phyloP scores from a whole-genome alignment of 2,113 vertebrate species.

The Zosterops japonicus region DNA sequence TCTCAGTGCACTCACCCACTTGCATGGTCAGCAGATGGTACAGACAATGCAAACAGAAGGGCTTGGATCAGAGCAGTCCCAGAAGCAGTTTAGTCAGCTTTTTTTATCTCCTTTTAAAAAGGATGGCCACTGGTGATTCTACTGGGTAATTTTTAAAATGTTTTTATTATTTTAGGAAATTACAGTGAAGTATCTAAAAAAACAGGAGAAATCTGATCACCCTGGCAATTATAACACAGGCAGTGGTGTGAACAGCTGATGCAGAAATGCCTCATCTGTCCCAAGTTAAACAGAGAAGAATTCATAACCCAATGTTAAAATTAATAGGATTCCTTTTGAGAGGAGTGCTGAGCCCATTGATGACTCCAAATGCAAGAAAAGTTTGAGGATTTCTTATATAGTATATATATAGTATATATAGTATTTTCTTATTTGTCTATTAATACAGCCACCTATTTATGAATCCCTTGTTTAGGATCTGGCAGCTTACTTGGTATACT shows the following conservation, averaged over 20 bases:
- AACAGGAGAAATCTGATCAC: background rate
- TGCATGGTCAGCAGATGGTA: background rate
- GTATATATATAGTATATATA: too few relatives aligned
- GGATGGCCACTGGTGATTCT: background rate
- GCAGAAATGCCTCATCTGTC: background rate
- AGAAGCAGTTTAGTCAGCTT: background rate
- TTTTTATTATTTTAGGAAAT: background rate
- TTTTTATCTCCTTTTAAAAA: background rate
- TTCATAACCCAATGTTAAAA: background rate
- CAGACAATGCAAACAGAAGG: background rate
- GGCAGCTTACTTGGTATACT: background rate
- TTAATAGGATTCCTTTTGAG: background rate
- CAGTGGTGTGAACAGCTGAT: background rate
- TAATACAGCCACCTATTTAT: background rate
- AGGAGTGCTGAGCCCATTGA: background rate
- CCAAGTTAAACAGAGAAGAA: background rate
- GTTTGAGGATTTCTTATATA: rapidly evolving
- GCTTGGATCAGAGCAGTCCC: background rate
- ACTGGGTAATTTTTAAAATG: rapidly evolving
- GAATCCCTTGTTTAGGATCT: background rate
- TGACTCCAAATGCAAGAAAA: background rate
- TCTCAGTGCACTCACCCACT: rapidly evolving
- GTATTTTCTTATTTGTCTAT: background rate
- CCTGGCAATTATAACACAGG: background rate
- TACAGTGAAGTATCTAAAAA: background rate